Evolutionary conservation across 2,797 vertebrate genomes (phyloP).

Genomic region (Thaleichthys pacificus): DNA sequence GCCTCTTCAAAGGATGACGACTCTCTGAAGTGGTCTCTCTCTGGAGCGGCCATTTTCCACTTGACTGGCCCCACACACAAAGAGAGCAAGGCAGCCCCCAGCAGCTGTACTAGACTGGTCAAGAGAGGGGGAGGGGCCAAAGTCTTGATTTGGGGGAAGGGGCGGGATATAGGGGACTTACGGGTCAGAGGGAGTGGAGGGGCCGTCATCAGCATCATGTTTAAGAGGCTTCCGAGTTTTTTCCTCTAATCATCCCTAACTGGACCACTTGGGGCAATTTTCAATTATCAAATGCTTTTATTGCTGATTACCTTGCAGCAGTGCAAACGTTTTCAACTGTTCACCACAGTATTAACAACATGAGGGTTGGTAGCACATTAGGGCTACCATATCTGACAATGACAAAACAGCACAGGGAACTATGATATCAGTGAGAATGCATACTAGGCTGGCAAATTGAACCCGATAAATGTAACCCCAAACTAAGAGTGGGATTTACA

Average conservation of each 20-base stretch:
- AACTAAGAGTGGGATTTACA: conserved; percentile 58
- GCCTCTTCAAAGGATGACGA: conserved; percentile 77
- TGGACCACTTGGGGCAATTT: conserved; percentile 36
- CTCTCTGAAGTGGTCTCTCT: conserved; percentile 79
- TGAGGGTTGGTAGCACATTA: conserved; percentile 21
- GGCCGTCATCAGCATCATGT: conserved; percentile 42
- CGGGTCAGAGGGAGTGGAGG: conserved; percentile 26
- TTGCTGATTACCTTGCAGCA: neutral
- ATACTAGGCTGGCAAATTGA: conserved; percentile 40
- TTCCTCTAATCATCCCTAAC: conserved; percentile 37
- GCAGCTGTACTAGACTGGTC: conserved; percentile 72
- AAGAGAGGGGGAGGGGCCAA: conserved; percentile 58
- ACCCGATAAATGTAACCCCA: conserved; percentile 45
- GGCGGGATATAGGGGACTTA: conserved; percentile 42
- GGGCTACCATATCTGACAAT: neutral
- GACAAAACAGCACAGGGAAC: conserved; percentile 50
- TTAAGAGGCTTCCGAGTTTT: conserved; percentile 46
- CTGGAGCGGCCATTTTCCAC: conserved; percentile 79
- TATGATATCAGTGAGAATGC: conserved; percentile 60
- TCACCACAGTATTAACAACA: neutral
- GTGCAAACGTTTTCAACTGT: conserved; percentile 18
- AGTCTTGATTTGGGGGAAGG: conserved; percentile 45
- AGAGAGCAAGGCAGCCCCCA: conserved; percentile 64
- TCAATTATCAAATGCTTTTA: conserved; percentile 22
- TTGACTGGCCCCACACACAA: conserved; percentile 76